Evolutionary conservation across 1,140 invertebrate genomes (phyloP).

Genomic region (Mizuhopecten yessoensis): DNA sequence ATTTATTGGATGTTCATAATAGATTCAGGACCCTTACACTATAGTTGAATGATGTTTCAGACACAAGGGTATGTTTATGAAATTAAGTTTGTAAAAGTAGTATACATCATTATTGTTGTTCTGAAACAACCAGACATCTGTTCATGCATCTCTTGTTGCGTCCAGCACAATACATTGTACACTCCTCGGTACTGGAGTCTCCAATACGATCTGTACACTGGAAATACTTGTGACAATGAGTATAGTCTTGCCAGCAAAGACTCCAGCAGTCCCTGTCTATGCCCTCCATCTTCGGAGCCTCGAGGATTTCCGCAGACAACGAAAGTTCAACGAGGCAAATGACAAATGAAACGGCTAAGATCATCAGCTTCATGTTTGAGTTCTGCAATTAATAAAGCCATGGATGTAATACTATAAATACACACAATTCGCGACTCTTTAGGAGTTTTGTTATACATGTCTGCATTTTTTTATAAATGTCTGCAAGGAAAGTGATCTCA

Average conservation of each 20-base stretch:
- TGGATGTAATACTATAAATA: too few species aligned
- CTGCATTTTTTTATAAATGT: too few species aligned
- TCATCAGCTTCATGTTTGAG: background rate
- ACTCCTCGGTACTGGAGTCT: background rate
- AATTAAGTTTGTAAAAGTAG: too few species aligned
- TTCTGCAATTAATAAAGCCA: too few species aligned
- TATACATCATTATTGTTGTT: background rate
- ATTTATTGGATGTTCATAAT: too few species aligned
- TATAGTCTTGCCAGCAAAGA: background rate
- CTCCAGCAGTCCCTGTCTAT: slow-evolving; percentile 11
- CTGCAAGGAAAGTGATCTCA: too few species aligned
- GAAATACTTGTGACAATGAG: slow-evolving; percentile 6
- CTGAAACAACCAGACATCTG: background rate
- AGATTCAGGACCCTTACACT: too few species aligned
- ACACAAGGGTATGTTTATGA: too few species aligned
- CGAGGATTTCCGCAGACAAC: background rate
- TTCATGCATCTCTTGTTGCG: background rate
- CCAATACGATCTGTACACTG: background rate
- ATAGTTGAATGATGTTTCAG: too few species aligned
- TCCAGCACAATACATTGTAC: slow-evolving; percentile 12
- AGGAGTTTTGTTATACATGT: too few species aligned
- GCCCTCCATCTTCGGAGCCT: background rate
- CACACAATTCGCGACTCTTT: too few species aligned
- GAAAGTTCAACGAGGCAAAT: background rate
- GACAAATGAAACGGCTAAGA: background rate